A percentile compares a stretch with the other conserved stretches of the same genome.
Conservation (phyloP, 2,888 invertebrate species). For the Heteromurus nitidus region DNA sequence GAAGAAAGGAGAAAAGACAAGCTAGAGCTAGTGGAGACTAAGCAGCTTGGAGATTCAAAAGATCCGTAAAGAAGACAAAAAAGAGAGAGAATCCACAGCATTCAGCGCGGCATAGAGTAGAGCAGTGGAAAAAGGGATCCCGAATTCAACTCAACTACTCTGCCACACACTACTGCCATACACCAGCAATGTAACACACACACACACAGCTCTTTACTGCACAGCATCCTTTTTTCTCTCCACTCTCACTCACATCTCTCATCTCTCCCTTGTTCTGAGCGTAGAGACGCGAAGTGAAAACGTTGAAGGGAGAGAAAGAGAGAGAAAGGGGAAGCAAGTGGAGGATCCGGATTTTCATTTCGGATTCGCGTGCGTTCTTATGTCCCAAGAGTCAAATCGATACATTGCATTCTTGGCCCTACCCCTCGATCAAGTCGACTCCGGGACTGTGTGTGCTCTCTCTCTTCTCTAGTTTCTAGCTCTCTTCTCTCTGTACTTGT, state of each 20-base stretch:
- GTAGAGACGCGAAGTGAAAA: not conserved
- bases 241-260: not conserved
- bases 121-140: too few relatives aligned
- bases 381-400: slow-evolving; percentile 74
- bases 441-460: slow-evolving; percentile 14
- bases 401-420: slow-evolving; percentile 72
- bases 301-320: slow-evolving; percentile 32
- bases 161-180: too few relatives aligned
- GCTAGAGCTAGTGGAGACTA: slow-evolving; percentile 1
- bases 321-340: slow-evolving; percentile 30
- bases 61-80: slow-evolving; percentile 28
- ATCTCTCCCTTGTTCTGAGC: not conserved
- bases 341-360: slow-evolving; percentile 70
- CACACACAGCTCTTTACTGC: too few relatives aligned
- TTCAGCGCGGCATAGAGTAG: too few relatives aligned
- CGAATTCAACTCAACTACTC: too few relatives aligned
- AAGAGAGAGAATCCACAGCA: slow-evolving; percentile 4
- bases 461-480: slow-evolving; percentile 7
- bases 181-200: too few relatives aligned
- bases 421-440: slow-evolving; percentile 51
- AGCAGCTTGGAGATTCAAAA: not conserved
- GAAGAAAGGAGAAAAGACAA: slow-evolving; percentile 25
- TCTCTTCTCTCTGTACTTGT: slow-evolving; percentile 4
- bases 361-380: slow-evolving; percentile 72
- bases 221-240: not conserved